Base-by-base conservation (phyloP, 1,140 invertebrate genomes). In the Zaprionus davidi region DNA sequence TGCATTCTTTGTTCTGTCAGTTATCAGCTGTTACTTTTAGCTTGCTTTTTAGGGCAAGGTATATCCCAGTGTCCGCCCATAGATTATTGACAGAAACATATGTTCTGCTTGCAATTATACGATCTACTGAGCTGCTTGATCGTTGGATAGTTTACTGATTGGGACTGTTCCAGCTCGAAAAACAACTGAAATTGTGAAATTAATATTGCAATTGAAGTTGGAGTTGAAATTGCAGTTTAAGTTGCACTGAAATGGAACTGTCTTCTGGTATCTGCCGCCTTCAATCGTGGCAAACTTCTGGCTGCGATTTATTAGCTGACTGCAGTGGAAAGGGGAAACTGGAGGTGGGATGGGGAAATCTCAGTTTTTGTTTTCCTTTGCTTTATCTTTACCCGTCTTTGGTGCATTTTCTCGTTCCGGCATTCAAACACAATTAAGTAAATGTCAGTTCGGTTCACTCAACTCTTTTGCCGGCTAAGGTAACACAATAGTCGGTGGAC, bases 381-480 rank as follows among this genome's bases (percentile, higher is more conserved):
- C n/a, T 12, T 59, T 59, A 15, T 31, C 34, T 24, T n/a, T 60
- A 51, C 17, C 53, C 22, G 22, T 34, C 11, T 28, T 49, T 63
- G 58, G 34, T 62, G 59, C 53, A 57, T 71, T 71, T 79, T 70
- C n/a, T 46, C 79, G 82, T 85, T 85, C 82, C 82, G 82, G 71
- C 79, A 86, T 79, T 79, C 82, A 79, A 82, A 82, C 79, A 79
- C 71, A 86, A 86, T 85, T 82, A 85, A 82, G 56, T 76, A 83
- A 83, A 83, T 83, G 82, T 77, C 83, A 87, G 82, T 82, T 46
- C 15, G 69, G 81, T 84, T 85, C 81, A 84, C 81, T 84, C 82
- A 84, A 74, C 82, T 81, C 53, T 70, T 59, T 49, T 22, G 36
- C 44, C 44, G 56, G 46, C 55, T 68, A 62, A 74, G 46, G 64